These are phyloP conservation scores for Bombus confusus DNA, from an alignment of 1,140 invertebrate genomes.

Conservation along the genomic window DNA sequence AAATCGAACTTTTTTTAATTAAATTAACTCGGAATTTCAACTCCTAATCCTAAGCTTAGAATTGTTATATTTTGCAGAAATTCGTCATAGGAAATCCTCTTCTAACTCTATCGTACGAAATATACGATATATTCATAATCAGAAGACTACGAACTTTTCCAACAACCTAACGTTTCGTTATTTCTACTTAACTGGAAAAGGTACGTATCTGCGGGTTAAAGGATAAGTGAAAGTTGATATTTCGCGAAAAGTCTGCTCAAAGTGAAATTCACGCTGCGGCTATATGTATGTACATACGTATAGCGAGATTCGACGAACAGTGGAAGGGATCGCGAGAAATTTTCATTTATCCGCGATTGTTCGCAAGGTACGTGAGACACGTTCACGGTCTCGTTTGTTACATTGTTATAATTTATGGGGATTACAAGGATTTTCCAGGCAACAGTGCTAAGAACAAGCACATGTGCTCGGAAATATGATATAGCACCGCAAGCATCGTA, in stretches of 20 bases:
- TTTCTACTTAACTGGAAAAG: not conserved
- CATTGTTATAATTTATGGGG: not conserved
- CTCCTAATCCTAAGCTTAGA: no score
- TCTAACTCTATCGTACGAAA: no score
- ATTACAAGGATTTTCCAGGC: slow-evolving; percentile 30
- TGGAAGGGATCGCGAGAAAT: not conserved
- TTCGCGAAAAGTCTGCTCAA: slow-evolving; percentile 1
- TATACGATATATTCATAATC: no score
- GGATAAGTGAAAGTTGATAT: slow-evolving; percentile 18
- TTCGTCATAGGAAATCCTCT: no score
- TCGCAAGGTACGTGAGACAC: not conserved
- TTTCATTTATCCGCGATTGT: slow-evolving; percentile 2
- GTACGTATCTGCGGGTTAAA: not conserved
- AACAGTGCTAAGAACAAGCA: slow-evolving; percentile 8
- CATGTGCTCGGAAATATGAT: slow-evolving; percentile 12
- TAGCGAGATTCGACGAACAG: not conserved
- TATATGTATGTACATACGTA: no score
- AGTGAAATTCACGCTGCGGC: slow-evolving; percentile 3
- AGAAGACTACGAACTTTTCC: not conserved
- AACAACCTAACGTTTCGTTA: not conserved
- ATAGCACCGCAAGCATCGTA: slow-evolving; percentile 27
- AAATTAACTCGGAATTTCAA: no score
- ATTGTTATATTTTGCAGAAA: no score
- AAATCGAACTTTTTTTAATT: no score
- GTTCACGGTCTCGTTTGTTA: not conserved